Percentiles rank a stretch among this genome's conserved stretches.
phyloP scores from a whole-genome alignment of 2,888 invertebrate genomes.

The Polydesmus complanatus region DNA sequence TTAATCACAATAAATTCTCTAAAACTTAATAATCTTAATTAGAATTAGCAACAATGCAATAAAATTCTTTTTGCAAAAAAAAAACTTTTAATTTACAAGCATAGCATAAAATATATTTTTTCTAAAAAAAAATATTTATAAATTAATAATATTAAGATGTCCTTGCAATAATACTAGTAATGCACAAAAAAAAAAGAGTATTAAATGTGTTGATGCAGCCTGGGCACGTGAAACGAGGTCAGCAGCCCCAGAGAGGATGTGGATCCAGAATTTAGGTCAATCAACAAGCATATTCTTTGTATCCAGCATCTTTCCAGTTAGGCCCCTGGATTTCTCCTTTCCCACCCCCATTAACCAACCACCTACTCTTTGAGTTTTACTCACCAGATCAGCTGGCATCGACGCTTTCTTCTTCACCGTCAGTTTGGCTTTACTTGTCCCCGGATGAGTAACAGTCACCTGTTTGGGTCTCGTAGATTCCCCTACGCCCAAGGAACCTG shows the following conservation, averaged over 20 bases:
- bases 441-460: slow-evolving; percentile 86
- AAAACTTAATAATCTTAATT: too few relatives aligned
- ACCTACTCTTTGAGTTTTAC: not conserved
- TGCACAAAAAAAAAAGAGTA: too few relatives aligned
- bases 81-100: too few relatives aligned
- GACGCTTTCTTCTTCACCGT: slow-evolving; percentile 74
- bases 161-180: too few relatives aligned
- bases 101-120: too few relatives aligned
- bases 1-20: too few relatives aligned
- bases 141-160: too few relatives aligned
- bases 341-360: not conserved
- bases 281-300: slow-evolving; percentile 3
- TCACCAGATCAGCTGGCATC: slow-evolving; percentile 68
- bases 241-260: not conserved
- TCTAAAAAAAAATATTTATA: too few relatives aligned
- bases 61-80: too few relatives aligned
- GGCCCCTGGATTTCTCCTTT: not conserved
- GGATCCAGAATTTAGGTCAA: slow-evolving; percentile 8
- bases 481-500: slow-evolving; percentile 30
- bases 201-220: too few relatives aligned
- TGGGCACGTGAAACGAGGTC: not conserved
- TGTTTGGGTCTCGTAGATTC: slow-evolving; percentile 49
- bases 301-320: not conserved
- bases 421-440: slow-evolving; percentile 89
- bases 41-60: too few relatives aligned